Evolutionary conservation across 1,140 invertebrate genomes (phyloP).

Genomic region (Periplaneta americana): DNA sequence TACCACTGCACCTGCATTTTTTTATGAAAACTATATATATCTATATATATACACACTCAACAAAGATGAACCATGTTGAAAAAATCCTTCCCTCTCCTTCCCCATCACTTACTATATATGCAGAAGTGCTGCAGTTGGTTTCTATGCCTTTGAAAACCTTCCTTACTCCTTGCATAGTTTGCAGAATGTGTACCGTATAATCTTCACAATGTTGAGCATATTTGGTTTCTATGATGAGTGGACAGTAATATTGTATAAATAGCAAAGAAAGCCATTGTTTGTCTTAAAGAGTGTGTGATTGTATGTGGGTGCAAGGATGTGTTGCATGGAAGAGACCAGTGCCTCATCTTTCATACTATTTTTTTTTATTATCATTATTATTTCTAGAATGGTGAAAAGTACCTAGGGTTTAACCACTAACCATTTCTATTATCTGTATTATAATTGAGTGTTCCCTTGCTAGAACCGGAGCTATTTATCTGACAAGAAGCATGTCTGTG

Average conservation of each 20-base stretch:
- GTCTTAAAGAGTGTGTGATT: neutral
- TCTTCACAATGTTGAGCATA: neutral
- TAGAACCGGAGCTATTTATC: neutral
- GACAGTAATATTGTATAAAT: neutral
- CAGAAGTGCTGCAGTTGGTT: neutral
- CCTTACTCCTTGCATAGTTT: neutral
- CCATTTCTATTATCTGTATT: neutral
- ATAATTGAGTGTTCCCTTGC: neutral
- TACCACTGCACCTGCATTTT: neutral
- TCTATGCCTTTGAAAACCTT: neutral
- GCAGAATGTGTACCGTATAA: neutral
- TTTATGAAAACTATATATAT: neutral
- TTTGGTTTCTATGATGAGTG: neutral
- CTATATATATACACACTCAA: neutral
- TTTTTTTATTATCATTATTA: too few relatives aligned
- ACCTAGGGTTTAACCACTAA: too few relatives aligned
- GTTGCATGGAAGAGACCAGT: neutral
- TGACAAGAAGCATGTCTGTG: neutral
- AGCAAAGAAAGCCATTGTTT: neutral
- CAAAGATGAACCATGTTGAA: neutral
- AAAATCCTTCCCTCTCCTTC: neutral
- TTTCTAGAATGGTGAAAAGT: neutral
- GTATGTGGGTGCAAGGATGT: too few relatives aligned
- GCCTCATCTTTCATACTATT: neutral
- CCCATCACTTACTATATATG: neutral